Conservation (phyloP, 2,797 vertebrate genomes). For the Mormyrops attenuatus region DNA sequence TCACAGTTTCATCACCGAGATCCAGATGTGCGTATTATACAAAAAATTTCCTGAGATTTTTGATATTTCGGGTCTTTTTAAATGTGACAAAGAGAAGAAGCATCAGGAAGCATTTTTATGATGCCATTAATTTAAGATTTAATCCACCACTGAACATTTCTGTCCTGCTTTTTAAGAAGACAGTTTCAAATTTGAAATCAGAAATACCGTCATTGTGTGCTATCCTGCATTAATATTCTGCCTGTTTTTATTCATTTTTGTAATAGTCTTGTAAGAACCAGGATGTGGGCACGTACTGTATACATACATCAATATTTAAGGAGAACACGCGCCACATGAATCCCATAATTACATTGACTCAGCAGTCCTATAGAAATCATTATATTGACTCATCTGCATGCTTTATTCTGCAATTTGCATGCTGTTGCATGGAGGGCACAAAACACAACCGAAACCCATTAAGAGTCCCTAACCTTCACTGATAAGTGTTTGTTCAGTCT, state of each 20-base stretch:
- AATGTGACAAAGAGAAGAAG: not conserved
- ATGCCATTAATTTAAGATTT: not conserved
- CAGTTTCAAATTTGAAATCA: not conserved
- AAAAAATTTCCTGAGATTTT: not conserved
- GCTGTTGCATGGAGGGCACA: not conserved
- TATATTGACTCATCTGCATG: conserved; percentile 14
- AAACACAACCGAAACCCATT: not conserved
- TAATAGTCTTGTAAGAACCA: not conserved
- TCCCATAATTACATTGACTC: not conserved
- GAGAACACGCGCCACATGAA: not conserved
- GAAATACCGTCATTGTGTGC: not conserved
- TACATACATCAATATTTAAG: not conserved
- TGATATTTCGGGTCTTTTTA: not conserved
- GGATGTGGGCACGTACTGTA: not conserved
- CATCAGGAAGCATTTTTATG: not conserved
- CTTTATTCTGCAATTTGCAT: conserved; percentile 25
- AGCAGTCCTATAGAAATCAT: not conserved
- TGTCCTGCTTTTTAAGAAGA: not conserved
- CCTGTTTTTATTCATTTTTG: conserved; percentile 6
- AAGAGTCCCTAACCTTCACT: conserved; percentile 29
- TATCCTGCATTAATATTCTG: not conserved
- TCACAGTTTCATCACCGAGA: not conserved
- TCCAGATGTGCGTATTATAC: not conserved
- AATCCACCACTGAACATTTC: not conserved
- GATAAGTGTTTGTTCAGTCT: conserved; percentile 29